Conservation (phyloP, 2,113 vertebrate genomes). For the Lepus timidus region DNA sequence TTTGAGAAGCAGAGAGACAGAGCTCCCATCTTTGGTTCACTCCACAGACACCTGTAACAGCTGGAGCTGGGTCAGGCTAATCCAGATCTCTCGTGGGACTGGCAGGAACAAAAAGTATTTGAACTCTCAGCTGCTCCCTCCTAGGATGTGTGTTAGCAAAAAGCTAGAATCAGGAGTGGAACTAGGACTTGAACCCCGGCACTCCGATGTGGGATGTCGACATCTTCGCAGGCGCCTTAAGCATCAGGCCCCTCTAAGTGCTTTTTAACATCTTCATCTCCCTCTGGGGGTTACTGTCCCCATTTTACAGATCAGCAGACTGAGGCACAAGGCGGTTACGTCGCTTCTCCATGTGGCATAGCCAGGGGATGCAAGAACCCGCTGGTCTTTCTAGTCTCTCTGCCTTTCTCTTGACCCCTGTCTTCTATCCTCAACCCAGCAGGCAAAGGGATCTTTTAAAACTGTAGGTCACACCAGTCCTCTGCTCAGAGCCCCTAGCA, state of each 20-base stretch:
- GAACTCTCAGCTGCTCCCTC: too few species aligned
- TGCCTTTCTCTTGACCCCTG: not conserved
- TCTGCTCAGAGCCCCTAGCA: not conserved
- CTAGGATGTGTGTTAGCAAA: too few species aligned
- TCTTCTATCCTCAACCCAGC: not conserved
- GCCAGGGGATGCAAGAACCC: not conserved
- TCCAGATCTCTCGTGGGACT: too few species aligned
- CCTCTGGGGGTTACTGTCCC: not conserved
- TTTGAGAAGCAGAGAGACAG: too few species aligned
- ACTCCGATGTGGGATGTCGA: too few species aligned
- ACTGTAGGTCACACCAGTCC: not conserved
- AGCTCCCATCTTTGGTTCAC: too few species aligned
- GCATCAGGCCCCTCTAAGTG: not conserved
- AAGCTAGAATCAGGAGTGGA: too few species aligned
- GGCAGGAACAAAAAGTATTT: too few species aligned
- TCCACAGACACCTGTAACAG: too few species aligned
- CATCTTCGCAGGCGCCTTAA: too few species aligned
- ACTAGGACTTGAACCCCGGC: too few species aligned
- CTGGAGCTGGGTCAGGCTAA: too few species aligned
- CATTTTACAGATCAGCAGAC: slow-evolving; percentile 30
- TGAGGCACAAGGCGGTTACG: not conserved
- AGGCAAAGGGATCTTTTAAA: not conserved
- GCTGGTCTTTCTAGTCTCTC: not conserved
- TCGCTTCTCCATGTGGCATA: not conserved
- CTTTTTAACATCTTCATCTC: not conserved